phyloP scores from a whole-genome alignment of 2,888 invertebrate genomes.

The Thereva nobilitata region DNA sequence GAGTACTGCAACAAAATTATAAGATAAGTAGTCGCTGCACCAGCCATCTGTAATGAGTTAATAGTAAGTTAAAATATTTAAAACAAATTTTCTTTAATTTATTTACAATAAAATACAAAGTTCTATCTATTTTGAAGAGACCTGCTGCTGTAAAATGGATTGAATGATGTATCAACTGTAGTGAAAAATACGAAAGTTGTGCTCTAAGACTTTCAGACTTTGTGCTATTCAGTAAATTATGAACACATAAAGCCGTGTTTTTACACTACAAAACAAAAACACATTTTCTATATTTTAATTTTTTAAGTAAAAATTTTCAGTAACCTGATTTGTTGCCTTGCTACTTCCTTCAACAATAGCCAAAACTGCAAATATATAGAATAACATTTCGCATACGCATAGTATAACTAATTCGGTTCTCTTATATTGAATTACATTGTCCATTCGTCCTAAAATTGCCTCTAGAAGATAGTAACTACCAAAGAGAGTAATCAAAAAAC shows the following conservation, averaged over 20 bases:
- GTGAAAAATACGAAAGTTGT: constrained; percentile 51
- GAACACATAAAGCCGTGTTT: constrained; percentile 50
- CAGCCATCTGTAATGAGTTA: constrained; percentile 50
- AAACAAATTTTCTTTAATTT: background rate
- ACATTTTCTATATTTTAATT: background rate
- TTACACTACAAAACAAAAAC: constrained; percentile 43
- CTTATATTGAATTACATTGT: constrained; percentile 54
- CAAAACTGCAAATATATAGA: constrained; percentile 55
- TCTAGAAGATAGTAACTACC: constrained; percentile 58
- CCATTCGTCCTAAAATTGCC: constrained; percentile 53
- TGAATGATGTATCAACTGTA: constrained; percentile 53
- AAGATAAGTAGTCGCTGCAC: constrained; percentile 56
- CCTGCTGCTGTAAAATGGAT: constrained; percentile 56
- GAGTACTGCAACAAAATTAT: constrained; percentile 57
- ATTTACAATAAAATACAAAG: constrained; percentile 55
- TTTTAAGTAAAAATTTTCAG: background rate
- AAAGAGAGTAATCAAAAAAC: constrained; percentile 57
- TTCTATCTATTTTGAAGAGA: constrained; percentile 55
- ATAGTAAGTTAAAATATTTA: background rate
- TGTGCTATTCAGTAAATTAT: constrained; percentile 53
- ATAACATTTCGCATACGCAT: constrained; percentile 56
- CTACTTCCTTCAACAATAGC: constrained; percentile 57
- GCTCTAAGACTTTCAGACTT: constrained; percentile 50
- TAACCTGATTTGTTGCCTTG: constrained; percentile 54
- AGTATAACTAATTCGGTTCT: constrained; percentile 56